Conservation (phyloP, 2,888 invertebrate genomes). For the Aphrophora alni region DNA sequence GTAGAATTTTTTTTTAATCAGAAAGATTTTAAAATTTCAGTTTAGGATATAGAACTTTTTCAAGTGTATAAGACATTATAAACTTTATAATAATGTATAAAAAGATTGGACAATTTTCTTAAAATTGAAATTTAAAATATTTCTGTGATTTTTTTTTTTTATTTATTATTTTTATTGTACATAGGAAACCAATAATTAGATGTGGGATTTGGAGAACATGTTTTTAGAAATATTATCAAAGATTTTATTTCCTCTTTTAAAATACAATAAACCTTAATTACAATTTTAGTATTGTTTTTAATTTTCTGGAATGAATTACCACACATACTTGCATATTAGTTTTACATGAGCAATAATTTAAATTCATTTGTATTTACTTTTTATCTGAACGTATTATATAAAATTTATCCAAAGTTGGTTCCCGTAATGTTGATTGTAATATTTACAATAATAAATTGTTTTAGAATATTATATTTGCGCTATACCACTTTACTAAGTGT, state of each 20-base stretch:
- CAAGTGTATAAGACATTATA: neutral
- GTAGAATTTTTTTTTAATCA: neutral
- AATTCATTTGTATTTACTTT: neutral
- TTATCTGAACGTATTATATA: no score
- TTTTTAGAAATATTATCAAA: neutral
- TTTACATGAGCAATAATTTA: conserved; percentile 3
- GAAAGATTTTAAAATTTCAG: neutral
- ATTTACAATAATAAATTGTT: no score
- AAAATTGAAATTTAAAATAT: neutral
- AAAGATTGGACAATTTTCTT: neutral
- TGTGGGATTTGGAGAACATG: neutral
- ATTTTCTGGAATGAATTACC: neutral
- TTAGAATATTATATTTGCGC: no score
- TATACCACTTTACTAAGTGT: no score
- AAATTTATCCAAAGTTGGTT: no score
- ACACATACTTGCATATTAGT: neutral
- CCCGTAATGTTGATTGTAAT: no score
- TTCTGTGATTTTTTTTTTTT: neutral
- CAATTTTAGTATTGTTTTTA: no score
- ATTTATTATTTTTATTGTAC: neutral
- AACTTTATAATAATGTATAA: neutral
- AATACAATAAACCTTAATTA: neutral
- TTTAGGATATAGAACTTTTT: neutral
- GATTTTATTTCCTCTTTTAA: neutral
- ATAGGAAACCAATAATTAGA: neutral